A percentile compares a stretch with the other conserved stretches of the same genome.
Evolutionary conservation across 1,140 invertebrate genomes (phyloP).

Genomic region (Gonatopus flavifemur): DNA sequence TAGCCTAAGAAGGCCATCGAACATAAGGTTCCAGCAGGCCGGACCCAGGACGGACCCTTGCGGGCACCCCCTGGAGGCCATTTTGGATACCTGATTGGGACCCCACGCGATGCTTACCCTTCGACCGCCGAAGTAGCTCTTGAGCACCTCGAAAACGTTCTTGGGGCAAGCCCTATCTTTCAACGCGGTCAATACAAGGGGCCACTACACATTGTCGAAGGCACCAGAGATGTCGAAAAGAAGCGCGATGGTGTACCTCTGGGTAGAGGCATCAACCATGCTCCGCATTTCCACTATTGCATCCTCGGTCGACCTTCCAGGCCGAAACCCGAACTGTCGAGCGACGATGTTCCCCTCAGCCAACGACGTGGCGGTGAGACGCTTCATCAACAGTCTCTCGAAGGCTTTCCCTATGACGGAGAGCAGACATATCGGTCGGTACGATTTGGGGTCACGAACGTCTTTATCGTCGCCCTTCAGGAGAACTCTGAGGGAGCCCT

Average conservation of each 20-base stretch:
- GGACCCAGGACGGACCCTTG: conserved; percentile 38
- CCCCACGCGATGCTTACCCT: not conserved
- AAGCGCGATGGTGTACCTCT: conserved; percentile 26
- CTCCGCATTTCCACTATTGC: conserved; percentile 1
- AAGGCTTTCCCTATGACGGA: conserved; percentile 30
- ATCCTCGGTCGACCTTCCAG: conserved; percentile 3
- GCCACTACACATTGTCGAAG: conserved; percentile 50
- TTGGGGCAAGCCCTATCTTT: conserved; percentile 9
- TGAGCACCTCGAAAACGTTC: conserved; percentile 11
- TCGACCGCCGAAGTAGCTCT: conserved; percentile 6
- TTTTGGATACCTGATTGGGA: not conserved
- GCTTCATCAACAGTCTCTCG: conserved; percentile 20
- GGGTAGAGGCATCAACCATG: not conserved
- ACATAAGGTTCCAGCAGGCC: conserved; percentile 26
- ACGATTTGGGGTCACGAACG: conserved; percentile 16
- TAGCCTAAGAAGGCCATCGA: conserved; percentile 19
- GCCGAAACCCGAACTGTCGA: conserved; percentile 8
- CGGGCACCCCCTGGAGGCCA: conserved; percentile 27
- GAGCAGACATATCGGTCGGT: conserved; percentile 32
- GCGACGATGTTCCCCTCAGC: not conserved
- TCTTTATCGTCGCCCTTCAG: conserved; percentile 27
- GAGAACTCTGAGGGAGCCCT: conserved; percentile 11
- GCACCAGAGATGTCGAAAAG: conserved; percentile 52
- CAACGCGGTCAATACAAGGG: conserved; percentile 35
- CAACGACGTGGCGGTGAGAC: not conserved